Conservation (phyloP, 92 coral and sea anemone species). For the Siderastrea radians region DNA sequence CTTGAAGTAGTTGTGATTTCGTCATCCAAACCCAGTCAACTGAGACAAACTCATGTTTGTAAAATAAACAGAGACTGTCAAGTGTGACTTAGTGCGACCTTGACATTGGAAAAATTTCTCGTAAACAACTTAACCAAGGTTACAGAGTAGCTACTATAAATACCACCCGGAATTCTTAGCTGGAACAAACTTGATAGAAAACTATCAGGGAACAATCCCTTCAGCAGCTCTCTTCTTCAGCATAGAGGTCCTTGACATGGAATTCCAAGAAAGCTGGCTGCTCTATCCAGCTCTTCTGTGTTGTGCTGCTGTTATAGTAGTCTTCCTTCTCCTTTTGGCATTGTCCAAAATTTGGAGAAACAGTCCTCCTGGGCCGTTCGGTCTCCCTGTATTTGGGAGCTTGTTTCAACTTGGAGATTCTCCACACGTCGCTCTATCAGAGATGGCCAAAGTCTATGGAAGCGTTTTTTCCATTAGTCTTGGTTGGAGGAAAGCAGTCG, state of each 20-base stretch:
- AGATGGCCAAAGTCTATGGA: constrained; percentile 85
- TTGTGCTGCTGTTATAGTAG: neutral
- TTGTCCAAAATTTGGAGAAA: constrained; percentile 22
- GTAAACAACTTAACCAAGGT: constrained; percentile 46
- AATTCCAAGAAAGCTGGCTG: constrained; percentile 16
- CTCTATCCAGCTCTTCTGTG: neutral
- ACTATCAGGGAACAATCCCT: neutral
- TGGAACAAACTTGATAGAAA: constrained; percentile 2
- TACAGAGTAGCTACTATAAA: constrained; percentile 33
- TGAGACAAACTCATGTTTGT: constrained; percentile 37
- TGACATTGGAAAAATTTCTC: constrained; percentile 47
- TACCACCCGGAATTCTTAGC: constrained; percentile 10
- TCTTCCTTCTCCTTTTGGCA: constrained; percentile 16
- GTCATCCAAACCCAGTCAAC: constrained; percentile 18
- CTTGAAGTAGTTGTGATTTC: constrained; percentile 7
- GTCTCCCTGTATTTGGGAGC: constrained; percentile 91
- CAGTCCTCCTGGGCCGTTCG: constrained; percentile 85
- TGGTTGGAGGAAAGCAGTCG: constrained; percentile 83
- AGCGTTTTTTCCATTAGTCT: constrained; percentile 78
- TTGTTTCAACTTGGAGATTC: constrained; percentile 83
- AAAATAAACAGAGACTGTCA: constrained; percentile 51
- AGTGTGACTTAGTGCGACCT: constrained; percentile 56
- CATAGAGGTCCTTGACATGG: constrained; percentile 10
- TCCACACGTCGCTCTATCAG: constrained; percentile 78
- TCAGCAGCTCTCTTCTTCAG: neutral